Base-by-base conservation (phyloP, 2,797 vertebrate genomes). In the Alectoris magna region DNA sequence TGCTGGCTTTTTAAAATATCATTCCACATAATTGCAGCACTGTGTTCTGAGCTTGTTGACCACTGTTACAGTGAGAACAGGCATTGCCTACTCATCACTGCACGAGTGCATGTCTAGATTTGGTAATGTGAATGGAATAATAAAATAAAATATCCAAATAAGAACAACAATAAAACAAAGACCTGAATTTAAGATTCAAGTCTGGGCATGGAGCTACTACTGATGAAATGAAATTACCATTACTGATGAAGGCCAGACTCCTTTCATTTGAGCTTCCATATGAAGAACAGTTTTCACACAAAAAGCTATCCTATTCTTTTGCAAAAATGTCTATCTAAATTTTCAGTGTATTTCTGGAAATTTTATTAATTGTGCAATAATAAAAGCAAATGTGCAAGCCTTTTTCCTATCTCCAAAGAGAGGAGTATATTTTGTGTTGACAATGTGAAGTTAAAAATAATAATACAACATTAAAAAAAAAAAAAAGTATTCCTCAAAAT, bases 331-430 rank as follows among this genome's bases (percentile, higher is more conserved):
- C 3, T 13, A 43, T 58, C 69, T 64, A 2, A 31, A 59, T 51
- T 84, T 71, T 89, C 88, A 72, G 68, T 87, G 26, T 51, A 89
- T 93, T 95, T 93, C 41, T 18, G 73, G 96, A 93, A 91, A 55
- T 55, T 96, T 94, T 80, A 94, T 81, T 90, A 92, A 87, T 68
- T 93, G 80, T 88, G 79, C 43, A 38, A 86, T 96, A 97, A 97
- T 94, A 96, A 97, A 97, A 78, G 87, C 10, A 92, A 72, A 67
- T 89, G 96, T 94, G 36, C 72, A 90, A 87, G 74, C 59, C 56
- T 97, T 78, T 95, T 91, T 95, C 90, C 85, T 92, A 39, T 94
- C 84, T 97, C 77, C 97, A 90, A 95, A 97, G 93, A 73, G 21
- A 15, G 14, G 24, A 27, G 38, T 41, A 41, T 49, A 83, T 93